Percentiles rank a stretch among this genome's conserved stretches.
phyloP scores from a whole-genome alignment of 2,113 vertebrate species.

The Garra rufa region DNA sequence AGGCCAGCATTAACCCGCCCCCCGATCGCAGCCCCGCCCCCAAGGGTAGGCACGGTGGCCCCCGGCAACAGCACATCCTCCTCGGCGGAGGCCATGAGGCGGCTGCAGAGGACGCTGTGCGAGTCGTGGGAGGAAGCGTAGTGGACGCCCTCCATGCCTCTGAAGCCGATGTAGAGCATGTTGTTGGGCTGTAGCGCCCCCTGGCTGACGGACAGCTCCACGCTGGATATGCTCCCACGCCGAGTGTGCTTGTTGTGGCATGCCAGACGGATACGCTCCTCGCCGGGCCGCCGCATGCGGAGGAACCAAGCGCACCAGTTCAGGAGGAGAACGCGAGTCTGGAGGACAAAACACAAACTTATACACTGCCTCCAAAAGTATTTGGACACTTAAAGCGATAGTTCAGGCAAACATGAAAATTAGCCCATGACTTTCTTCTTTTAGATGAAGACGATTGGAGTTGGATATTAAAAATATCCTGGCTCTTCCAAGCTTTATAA shows the following conservation, averaged over 20 bases:
- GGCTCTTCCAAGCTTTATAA: too few relatives aligned
- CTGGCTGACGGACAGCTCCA: constrained; percentile 82
- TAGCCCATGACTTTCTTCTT: too few relatives aligned
- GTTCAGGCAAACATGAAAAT: too few relatives aligned
- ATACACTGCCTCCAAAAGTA: not conserved
- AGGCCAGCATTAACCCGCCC: constrained; percentile 67
- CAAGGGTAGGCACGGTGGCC: constrained; percentile 59
- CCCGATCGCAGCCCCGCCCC: constrained; percentile 71
- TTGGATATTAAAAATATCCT: too few relatives aligned
- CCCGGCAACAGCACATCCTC: constrained; percentile 81
- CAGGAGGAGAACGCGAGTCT: constrained; percentile 91
- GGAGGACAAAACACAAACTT: constrained; percentile 8
- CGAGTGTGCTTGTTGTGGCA: constrained; percentile 81
- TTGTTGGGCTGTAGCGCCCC: constrained; percentile 78
- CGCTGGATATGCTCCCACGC: constrained; percentile 82
- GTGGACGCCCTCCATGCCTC: constrained; percentile 84
- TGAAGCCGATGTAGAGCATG: constrained; percentile 87
- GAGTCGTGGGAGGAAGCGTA: constrained; percentile 87
- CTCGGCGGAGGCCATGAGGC: constrained; percentile 77
- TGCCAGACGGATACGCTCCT: constrained; percentile 82
- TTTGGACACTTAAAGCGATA: not conserved
- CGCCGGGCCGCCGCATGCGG: constrained; percentile 92
- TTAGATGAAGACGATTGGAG: too few relatives aligned
- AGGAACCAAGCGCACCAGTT: constrained; percentile 99
- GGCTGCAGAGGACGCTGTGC: constrained; percentile 80